phyloP scores from a whole-genome alignment of 2,113 vertebrate genomes.

The Cromileptes altivelis region DNA sequence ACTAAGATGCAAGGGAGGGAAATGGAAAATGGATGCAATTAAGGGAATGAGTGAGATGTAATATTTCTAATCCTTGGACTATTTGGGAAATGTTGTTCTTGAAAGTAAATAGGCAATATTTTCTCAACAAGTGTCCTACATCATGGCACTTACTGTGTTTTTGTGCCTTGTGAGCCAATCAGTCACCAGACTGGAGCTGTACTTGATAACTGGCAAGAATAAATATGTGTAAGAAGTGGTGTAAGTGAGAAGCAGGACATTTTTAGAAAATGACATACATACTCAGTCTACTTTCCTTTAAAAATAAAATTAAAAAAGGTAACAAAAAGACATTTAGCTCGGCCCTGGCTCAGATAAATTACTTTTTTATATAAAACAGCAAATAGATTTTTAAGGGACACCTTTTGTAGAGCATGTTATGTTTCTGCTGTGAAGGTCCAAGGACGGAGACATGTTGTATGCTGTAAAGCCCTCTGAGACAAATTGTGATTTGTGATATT shows the following conservation, averaged over 20 bases:
- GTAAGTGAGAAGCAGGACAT: conserved; percentile 46
- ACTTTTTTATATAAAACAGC: no score
- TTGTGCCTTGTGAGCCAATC: conserved; percentile 12
- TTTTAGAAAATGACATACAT: conserved; percentile 47
- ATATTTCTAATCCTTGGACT: not conserved
- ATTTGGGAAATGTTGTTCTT: not conserved
- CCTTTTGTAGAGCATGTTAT: no score
- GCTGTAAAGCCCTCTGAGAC: no score
- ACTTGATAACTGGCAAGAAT: conserved; percentile 42
- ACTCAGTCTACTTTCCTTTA: conserved; percentile 24
- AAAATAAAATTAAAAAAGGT: not conserved
- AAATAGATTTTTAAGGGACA: no score
- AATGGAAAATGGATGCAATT: not conserved
- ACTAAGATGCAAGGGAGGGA: not conserved
- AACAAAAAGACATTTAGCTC: conserved; percentile 5
- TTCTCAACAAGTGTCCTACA: conserved; percentile 3
- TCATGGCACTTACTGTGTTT: not conserved
- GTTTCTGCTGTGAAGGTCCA: no score
- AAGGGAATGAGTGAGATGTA: not conserved
- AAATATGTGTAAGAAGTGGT: conserved; percentile 30
- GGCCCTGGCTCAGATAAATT: no score
- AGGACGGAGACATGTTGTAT: no score
- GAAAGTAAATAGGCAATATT: not conserved
- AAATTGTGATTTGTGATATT: no score
- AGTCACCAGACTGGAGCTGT: conserved; percentile 35